These are phyloP conservation scores for Boleophthalmus pectinirostris DNA, from an alignment of 2,113 vertebrate species.

Conservation along the genomic window DNA sequence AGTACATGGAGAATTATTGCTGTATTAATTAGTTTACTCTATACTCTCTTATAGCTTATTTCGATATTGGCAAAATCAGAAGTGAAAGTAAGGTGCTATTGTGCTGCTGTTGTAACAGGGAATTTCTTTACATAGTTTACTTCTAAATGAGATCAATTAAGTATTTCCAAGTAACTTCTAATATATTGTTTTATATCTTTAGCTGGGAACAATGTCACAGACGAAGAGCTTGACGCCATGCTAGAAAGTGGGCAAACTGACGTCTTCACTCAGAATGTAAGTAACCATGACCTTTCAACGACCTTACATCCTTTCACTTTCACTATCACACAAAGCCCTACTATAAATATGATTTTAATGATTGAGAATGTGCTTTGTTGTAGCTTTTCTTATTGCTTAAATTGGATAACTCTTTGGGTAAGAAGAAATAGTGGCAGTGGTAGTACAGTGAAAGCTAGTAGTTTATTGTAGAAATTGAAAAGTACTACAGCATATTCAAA, in stretches of 20 bases:
- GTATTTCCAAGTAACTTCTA: not conserved
- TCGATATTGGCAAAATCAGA: not conserved
- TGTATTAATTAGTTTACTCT: not conserved
- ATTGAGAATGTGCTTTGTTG: conserved; percentile 35
- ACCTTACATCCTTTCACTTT: not conserved
- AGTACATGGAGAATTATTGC: conserved; percentile 50
- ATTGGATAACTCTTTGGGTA: conserved; percentile 37
- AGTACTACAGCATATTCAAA: not conserved
- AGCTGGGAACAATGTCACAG: conserved; percentile 83
- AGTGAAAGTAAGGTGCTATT: not conserved
- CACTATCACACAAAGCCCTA: not conserved
- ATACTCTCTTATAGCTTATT: not conserved
- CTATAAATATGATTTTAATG: conserved; percentile 3
- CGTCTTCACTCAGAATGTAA: conserved; percentile 90
- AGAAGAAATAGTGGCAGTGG: conserved; percentile 4
- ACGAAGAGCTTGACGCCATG: conserved; percentile 86
- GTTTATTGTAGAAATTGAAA: not conserved
- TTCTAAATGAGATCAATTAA: not conserved
- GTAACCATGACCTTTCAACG: conserved; percentile 25
- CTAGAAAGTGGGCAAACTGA: conserved; percentile 88
- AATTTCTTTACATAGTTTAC: not conserved
- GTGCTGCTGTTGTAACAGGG: not conserved
- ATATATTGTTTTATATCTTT: not conserved
- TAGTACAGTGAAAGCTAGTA: not conserved
- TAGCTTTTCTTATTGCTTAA: conserved; percentile 12